phyloP scores from a whole-genome alignment of 1,140 invertebrate genomes.

The Drusus annulatus region DNA sequence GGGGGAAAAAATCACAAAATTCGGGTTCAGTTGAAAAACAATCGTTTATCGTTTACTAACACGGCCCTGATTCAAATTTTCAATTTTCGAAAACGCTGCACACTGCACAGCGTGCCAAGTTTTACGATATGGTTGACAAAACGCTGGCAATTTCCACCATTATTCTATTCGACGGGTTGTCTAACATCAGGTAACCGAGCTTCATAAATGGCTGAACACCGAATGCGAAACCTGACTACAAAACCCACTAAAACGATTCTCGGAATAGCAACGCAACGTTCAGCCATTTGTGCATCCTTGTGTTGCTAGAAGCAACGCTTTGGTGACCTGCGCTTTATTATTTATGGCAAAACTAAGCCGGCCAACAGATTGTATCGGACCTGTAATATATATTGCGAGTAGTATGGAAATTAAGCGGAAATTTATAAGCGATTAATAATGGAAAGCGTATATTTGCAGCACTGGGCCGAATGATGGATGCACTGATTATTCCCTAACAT shows the following conservation, averaged over 20 bases:
- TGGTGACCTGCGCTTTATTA: not conserved
- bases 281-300: too few relatives aligned
- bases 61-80: too few relatives aligned
- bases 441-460: not conserved
- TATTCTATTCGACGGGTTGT: not conserved
- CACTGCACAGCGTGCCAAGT: not conserved
- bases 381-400: slow-evolving; percentile 19
- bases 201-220: too few relatives aligned
- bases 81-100: too few relatives aligned
- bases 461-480: not conserved
- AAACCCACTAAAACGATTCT: too few relatives aligned
- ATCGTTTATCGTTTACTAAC: too few relatives aligned
- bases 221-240: too few relatives aligned
- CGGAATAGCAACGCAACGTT: too few relatives aligned
- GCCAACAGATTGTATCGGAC: slow-evolving; percentile 6
- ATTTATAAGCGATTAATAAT: slow-evolving; percentile 7
- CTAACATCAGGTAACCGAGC: too few relatives aligned
- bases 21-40: too few relatives aligned
- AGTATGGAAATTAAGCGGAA: slow-evolving; percentile 5
- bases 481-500: not conserved
- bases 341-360: slow-evolving; percentile 17
- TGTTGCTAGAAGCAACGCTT: too few relatives aligned
- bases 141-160: not conserved
- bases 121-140: slow-evolving; percentile 18
- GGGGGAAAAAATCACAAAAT: too few relatives aligned